A percentile compares a stretch with the other conserved stretches of the same genome.
Conservation (phyloP, 2,797 vertebrate genomes). For the Acanthurus leucopareius region DNA sequence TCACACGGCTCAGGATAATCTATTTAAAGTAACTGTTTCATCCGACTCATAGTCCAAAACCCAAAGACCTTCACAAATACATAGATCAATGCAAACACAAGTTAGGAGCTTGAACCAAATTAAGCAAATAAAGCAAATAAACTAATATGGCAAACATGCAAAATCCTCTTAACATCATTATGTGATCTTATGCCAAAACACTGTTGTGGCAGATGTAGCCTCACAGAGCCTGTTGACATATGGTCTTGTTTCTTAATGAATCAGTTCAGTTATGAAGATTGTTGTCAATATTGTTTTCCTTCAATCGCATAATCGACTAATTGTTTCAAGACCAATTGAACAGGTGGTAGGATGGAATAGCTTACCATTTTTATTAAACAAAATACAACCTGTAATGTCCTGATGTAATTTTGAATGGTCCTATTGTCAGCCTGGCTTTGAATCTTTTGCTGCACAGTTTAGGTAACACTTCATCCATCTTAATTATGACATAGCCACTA, state of each 20-base stretch:
- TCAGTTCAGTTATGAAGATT: neutral
- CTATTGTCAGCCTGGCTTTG: neutral
- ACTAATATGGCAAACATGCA: neutral
- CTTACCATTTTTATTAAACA: too few species aligned
- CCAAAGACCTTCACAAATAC: neutral
- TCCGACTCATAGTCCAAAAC: neutral
- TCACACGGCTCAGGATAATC: neutral
- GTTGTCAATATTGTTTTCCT: neutral
- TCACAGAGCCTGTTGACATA: neutral
- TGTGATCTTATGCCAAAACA: neutral
- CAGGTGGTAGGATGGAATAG: neutral
- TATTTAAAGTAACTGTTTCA: neutral
- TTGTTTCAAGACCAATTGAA: too few species aligned
- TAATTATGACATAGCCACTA: neutral
- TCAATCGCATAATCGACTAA: too few species aligned
- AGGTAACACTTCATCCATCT: neutral
- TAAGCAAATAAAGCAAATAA: neutral
- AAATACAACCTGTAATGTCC: too few species aligned
- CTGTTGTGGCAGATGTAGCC: neutral
- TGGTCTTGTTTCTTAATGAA: neutral
- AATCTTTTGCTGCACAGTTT: rapidly evolving
- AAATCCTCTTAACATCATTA: neutral
- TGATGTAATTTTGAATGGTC: too few species aligned
- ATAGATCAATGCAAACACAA: neutral
- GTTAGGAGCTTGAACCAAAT: neutral